Evolutionary conservation across 1,140 invertebrate genomes (phyloP).

Genomic region (Laupala kohalensis): DNA sequence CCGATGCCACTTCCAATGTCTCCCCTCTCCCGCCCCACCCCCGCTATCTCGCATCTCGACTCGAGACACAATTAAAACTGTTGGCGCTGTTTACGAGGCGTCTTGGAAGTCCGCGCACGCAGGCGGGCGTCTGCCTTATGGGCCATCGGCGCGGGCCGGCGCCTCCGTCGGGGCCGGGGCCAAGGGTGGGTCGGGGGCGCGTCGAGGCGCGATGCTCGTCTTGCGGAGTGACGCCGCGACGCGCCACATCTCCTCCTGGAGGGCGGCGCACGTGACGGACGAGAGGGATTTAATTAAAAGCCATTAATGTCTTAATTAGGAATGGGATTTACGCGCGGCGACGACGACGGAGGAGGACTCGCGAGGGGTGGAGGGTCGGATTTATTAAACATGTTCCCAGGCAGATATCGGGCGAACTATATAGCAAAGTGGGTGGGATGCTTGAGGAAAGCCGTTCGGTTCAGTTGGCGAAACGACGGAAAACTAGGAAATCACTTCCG

Average conservation of each 20-base stretch:
- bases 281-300: conserved; percentile 17
- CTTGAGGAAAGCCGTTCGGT: no score
- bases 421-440: no score
- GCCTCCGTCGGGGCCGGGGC: no score
- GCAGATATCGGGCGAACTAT: no score
- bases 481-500: no score
- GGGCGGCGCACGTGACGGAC: neutral
- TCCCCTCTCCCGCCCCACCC: no score
- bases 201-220: neutral
- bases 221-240: neutral
- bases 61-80: neutral
- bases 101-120: neutral
- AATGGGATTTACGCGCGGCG: conserved; percentile 13
- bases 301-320: conserved; percentile 20
- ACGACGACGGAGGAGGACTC: neutral
- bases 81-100: neutral
- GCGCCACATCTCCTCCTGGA: neutral
- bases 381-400: no score
- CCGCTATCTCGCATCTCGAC: neutral
- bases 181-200: no score
- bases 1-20: neutral
- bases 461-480: no score
- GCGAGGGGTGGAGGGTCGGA: no score
- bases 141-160: neutral
- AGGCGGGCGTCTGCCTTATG: neutral